Conservation (phyloP, 30 jellyfish, hydroid and myxozoan species). For the Euphysa ruthae region DNA sequence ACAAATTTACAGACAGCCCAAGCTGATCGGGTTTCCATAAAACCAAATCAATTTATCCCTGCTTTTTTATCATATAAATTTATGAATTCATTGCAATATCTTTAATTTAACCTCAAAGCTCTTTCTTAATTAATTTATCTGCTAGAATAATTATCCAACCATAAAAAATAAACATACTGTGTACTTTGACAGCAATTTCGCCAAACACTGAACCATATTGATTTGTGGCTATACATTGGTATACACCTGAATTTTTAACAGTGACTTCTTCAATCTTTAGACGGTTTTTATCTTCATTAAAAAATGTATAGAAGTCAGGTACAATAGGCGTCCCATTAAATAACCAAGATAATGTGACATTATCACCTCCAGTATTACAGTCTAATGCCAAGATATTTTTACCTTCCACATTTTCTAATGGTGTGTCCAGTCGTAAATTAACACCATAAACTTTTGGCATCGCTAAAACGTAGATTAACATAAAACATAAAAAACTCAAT, state of each 20-base stretch:
- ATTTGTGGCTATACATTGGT: constrained; percentile 19
- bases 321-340: constrained; percentile 1
- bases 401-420: constrained; percentile 1
- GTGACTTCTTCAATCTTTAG: background rate
- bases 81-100: no score
- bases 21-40: no score
- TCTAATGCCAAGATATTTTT: background rate
- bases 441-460: no score
- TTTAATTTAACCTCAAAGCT: no score
- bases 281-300: background rate
- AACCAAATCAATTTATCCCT: no score
- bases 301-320: background rate
- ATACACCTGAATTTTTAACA: background rate
- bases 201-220: constrained; percentile 19
- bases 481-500: no score
- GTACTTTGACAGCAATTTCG: background rate
- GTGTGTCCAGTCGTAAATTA: no score
- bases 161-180: background rate
- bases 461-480: no score
- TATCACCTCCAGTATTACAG: constrained; percentile 9
- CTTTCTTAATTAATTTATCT: no score
- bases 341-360: background rate
- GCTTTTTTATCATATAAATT: no score
- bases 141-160: no score
- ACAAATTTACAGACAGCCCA: no score